Evolutionary conservation across 2,888 invertebrate species (phyloP).

Genomic region (Dorcus parallelipipedus): DNA sequence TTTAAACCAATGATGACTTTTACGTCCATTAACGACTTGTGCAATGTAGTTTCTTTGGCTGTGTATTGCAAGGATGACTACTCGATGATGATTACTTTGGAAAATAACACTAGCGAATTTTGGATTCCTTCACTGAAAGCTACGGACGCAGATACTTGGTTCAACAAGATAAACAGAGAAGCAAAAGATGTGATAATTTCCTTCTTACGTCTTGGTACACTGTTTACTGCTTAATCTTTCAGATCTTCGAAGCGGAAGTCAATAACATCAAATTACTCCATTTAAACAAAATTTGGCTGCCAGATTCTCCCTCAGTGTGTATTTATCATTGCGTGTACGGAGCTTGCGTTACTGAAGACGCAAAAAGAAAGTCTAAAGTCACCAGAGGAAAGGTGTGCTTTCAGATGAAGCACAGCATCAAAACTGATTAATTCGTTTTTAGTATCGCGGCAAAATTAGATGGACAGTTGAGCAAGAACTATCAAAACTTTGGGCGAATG

Average conservation of each 20-base stretch:
- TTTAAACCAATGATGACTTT: conserved; percentile 3
- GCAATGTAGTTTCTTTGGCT: conserved; percentile 35
- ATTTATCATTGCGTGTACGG: conserved; percentile 37
- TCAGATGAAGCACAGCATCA: background rate
- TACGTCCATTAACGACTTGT: conserved; percentile 19
- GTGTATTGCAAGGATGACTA: conserved; percentile 34
- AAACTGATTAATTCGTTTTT: background rate
- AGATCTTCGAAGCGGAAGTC: conserved; percentile 31
- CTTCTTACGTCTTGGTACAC: background rate
- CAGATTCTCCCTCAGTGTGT: conserved; percentile 21
- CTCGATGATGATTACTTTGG: conserved; percentile 37
- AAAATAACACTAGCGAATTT: conserved; percentile 33
- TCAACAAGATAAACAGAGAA: conserved; percentile 31
- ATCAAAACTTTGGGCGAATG: conserved; percentile 25
- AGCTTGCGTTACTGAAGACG: conserved; percentile 28
- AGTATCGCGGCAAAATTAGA: conserved; percentile 41
- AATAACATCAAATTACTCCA: conserved; percentile 28
- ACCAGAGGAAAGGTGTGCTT: conserved; percentile 36
- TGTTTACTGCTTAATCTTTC: conserved; percentile 10
- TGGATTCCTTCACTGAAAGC: conserved; percentile 39
- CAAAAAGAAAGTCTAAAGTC: conserved; percentile 37
- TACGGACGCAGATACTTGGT: conserved; percentile 29
- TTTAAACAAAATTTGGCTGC: conserved; percentile 36
- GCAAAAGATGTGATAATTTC: conserved; percentile 33
- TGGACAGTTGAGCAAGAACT: conserved; percentile 39